Conservation (phyloP, 2,797 vertebrate genomes). For the Botia almorhae region DNA sequence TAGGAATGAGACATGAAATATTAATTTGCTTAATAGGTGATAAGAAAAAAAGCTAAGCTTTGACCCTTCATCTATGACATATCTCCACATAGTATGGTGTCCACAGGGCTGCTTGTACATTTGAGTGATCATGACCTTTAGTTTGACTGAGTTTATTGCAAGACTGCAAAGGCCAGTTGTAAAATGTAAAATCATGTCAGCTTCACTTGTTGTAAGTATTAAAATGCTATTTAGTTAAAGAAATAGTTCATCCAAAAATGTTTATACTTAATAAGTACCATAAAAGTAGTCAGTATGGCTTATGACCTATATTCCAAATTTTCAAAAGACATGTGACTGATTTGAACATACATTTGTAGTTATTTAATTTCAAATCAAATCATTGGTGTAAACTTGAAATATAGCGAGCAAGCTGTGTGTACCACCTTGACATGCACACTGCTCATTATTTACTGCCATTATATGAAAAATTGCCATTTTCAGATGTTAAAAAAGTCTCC, state of each 20-base stretch:
- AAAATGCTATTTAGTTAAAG: neutral
- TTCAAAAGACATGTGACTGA: too few species aligned
- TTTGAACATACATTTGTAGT: too few species aligned
- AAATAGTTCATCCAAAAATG: neutral
- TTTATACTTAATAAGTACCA: too few species aligned
- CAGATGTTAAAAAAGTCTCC: too few species aligned
- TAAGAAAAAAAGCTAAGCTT: neutral
- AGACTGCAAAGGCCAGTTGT: constrained; percentile 26
- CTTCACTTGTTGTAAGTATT: neutral
- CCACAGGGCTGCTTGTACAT: constrained; percentile 69
- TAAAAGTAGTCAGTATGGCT: too few species aligned
- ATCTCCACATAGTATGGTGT: constrained; percentile 41
- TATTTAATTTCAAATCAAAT: too few species aligned
- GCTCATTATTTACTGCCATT: too few species aligned
- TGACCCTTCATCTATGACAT: constrained; percentile 21
- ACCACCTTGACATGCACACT: too few species aligned
- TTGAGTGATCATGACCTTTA: constrained; percentile 70
- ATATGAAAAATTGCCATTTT: too few species aligned
- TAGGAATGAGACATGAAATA: neutral
- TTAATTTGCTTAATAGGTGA: neutral
- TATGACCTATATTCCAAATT: too few species aligned
- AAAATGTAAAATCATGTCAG: constrained; percentile 11
- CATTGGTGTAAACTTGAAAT: too few species aligned
- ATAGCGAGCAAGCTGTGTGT: too few species aligned
- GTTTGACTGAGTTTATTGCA: constrained; percentile 67